Percentiles rank a stretch among this genome's conserved stretches.
These are phyloP conservation scores for Phalacrocorax pelagicus DNA, from an alignment of 2,113 vertebrate genomes.

Conservation along the genomic window DNA sequence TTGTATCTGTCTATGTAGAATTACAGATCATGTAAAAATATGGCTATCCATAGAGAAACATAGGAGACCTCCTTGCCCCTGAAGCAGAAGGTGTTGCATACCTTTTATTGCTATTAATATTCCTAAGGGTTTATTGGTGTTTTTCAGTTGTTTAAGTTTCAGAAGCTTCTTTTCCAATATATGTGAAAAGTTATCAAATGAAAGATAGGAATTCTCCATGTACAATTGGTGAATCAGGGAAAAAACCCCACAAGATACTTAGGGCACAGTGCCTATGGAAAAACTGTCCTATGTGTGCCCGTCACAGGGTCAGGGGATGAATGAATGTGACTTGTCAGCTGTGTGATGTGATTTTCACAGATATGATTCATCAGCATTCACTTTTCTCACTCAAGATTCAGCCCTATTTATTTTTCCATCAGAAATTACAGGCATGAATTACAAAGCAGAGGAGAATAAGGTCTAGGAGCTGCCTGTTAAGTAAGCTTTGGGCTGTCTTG, in stretches of 20 bases:
- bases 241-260: neutral
- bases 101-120: neutral
- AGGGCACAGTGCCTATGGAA: neutral
- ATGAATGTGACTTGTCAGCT: neutral
- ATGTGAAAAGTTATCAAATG: neutral
- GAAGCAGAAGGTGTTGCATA: neutral
- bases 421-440: neutral
- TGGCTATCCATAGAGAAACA: neutral
- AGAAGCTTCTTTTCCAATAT: neutral
- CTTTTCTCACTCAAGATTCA: neutral
- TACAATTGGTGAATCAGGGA: neutral
- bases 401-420: neutral
- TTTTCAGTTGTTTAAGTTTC: neutral
- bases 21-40: neutral
- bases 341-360: neutral
- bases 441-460: neutral
- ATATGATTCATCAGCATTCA: neutral
- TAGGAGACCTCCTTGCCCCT: neutral
- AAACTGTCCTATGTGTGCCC: neutral
- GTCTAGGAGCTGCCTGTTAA: neutral
- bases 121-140: neutral
- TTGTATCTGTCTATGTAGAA: neutral
- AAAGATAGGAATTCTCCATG: neutral
- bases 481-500: neutral
- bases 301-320: neutral